phyloP scores from a whole-genome alignment of 2,797 vertebrate genomes.

The Neosalanx taihuensis region DNA sequence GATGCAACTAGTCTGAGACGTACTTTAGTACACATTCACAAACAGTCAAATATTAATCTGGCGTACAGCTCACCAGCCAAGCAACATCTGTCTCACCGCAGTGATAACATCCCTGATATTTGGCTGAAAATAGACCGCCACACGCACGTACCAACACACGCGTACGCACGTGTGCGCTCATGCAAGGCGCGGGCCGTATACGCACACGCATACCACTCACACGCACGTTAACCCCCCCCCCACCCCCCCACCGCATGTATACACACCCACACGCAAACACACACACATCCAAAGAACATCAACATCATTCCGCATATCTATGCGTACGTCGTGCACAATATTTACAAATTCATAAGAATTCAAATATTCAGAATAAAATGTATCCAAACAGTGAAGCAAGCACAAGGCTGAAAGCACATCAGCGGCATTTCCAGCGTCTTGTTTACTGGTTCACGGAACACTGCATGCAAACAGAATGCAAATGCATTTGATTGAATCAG shows the following conservation, averaged over 20 bases:
- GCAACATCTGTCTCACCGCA: conserved; percentile 69
- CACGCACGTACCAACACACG: not conserved
- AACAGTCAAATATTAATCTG: conserved; percentile 71
- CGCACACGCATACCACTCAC: conserved; percentile 36
- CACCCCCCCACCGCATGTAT: not conserved
- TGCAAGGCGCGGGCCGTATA: not conserved
- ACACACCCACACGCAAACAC: conserved; percentile 4
- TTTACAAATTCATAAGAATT: conserved; percentile 82
- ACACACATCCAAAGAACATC: not conserved
- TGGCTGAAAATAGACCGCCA: conserved; percentile 33
- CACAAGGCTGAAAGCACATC: conserved; percentile 82
- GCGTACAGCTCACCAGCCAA: conserved; percentile 59
- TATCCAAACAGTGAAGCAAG: conserved; percentile 76
- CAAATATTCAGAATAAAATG: conserved; percentile 81
- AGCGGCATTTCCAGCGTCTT: conserved; percentile 82
- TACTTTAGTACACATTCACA: conserved; percentile 72
- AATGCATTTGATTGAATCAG: conserved; percentile 86
- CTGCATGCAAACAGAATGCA: conserved; percentile 85
- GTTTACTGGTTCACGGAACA: conserved; percentile 83
- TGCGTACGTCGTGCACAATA: conserved; percentile 60
- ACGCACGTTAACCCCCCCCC: not conserved
- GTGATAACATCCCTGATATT: conserved; percentile 54
- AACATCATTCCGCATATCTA: conserved; percentile 35
- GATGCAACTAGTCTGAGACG: conserved; percentile 69
- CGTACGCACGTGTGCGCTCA: conserved; percentile 3